These are phyloP conservation scores for Bujurquina vittata DNA, from an alignment of 2,113 vertebrate species.

Conservation along the genomic window DNA sequence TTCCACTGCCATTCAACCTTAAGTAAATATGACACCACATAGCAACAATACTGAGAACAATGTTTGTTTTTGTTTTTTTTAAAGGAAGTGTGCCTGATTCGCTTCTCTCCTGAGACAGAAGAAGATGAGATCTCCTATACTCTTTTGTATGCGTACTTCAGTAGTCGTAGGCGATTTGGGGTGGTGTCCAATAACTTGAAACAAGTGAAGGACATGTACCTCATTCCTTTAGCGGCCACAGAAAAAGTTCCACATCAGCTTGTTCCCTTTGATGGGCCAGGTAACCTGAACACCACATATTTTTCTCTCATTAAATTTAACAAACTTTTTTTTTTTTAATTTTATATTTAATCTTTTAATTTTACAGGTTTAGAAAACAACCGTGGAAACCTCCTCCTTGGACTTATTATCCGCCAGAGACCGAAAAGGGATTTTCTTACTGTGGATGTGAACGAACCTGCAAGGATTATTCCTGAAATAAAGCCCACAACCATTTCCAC, in stretches of 20 bases:
- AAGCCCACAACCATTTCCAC: conserved; percentile 81
- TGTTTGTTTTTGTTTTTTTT: conserved; percentile 24
- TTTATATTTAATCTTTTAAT: conserved; percentile 32
- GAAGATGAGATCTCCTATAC: conserved; percentile 98
- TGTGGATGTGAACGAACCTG: conserved; percentile 81
- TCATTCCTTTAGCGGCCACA: conserved; percentile 91
- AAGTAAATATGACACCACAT: no score
- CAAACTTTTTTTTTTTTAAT: background rate
- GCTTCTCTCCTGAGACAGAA: conserved; percentile 94
- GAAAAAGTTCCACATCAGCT: conserved; percentile 98
- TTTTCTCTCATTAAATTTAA: background rate
- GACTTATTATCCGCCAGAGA: conserved; percentile 94
- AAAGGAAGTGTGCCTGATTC: conserved; percentile 96
- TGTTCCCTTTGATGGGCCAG: conserved; percentile 98
- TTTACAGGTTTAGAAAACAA: conserved; percentile 91
- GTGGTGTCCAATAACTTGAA: conserved; percentile 97
- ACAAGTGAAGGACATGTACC: conserved; percentile 98
- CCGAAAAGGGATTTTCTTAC: conserved; percentile 87
- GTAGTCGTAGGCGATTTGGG: conserved; percentile 94
- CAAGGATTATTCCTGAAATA: conserved; percentile 84
- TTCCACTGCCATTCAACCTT: no score
- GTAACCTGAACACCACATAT: conserved; percentile 74
- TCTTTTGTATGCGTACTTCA: conserved; percentile 95
- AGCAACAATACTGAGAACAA: no score
- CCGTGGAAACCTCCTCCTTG: conserved; percentile 92